A percentile compares a stretch with the other conserved stretches of the same genome.
These are phyloP conservation scores for Nautilus pompilius DNA, from an alignment of 1,140 invertebrate species.

Conservation along the genomic window DNA sequence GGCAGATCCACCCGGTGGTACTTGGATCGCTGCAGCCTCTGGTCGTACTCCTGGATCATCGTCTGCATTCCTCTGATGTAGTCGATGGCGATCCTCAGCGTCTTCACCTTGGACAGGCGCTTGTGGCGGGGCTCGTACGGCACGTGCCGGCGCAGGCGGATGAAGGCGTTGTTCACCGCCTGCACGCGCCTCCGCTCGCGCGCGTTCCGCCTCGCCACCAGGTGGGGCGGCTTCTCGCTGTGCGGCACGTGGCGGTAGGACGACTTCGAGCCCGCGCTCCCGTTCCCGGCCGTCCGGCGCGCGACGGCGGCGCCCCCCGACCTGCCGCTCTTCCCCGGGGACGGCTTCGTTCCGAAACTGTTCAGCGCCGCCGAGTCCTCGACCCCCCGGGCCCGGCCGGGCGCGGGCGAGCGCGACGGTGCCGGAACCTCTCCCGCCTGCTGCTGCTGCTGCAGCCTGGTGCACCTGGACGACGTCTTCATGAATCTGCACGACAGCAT, in stretches of 20 bases:
- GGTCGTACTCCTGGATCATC: conserved; percentile 63
- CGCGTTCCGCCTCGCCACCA: conserved; percentile 85
- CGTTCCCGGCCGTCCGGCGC: too few species aligned
- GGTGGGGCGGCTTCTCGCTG: conserved; percentile 63
- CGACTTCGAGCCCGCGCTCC: conserved; percentile 7
- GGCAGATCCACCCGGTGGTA: too few species aligned
- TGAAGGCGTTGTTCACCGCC: conserved; percentile 72
- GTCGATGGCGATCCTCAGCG: conserved; percentile 84
- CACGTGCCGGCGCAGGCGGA: conserved; percentile 40
- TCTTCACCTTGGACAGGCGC: conserved; percentile 76
- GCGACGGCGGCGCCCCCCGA: background rate
- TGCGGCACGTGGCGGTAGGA: conserved; percentile 39
- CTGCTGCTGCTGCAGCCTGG: too few species aligned
- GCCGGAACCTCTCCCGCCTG: too few species aligned
- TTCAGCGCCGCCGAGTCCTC: too few species aligned
- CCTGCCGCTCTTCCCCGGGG: background rate
- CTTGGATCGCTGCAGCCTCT: background rate
- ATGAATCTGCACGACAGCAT: too few species aligned
- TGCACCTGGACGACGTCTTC: too few species aligned
- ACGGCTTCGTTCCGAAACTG: background rate
- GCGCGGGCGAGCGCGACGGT: too few species aligned
- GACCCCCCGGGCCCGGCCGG: too few species aligned
- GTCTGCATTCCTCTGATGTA: conserved; percentile 83
- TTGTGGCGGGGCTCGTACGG: conserved; percentile 58
- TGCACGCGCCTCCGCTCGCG: conserved; percentile 89